A percentile compares a stretch with the other conserved stretches of the same genome.
Evolutionary conservation across 2,888 invertebrate genomes (phyloP).

Genomic region (Masnerella sp.): DNA sequence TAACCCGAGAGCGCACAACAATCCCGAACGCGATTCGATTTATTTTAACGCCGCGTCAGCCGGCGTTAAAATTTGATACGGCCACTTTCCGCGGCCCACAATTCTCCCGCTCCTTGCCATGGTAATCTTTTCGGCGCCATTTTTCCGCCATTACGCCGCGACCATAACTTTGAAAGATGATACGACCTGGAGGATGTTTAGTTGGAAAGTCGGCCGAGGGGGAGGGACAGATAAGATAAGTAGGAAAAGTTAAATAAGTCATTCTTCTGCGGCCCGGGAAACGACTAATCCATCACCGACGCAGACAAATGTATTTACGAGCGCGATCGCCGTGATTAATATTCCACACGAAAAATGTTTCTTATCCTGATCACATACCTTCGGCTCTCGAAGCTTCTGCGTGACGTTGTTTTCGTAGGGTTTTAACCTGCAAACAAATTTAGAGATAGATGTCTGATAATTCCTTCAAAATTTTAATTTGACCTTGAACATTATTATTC

Average conservation of each 20-base stretch:
- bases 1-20: slow-evolving; percentile 24
- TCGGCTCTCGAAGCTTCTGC: too few species aligned
- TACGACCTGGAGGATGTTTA: slow-evolving; percentile 22
- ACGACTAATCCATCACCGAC: slow-evolving; percentile 21
- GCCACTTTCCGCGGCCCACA: neutral
- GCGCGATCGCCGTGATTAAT: slow-evolving; percentile 23
- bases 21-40: slow-evolving; percentile 22
- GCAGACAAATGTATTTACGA: slow-evolving; percentile 32
- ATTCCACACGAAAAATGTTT: slow-evolving; percentile 1
- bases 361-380: neutral
- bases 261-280: slow-evolving; percentile 25
- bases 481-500: too few species aligned
- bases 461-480: too few species aligned
- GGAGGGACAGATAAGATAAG: slow-evolving; percentile 40
- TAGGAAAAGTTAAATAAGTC: slow-evolving; percentile 43
- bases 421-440: too few species aligned
- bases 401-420: too few species aligned
- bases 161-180: slow-evolving; percentile 34
- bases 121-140: slow-evolving; percentile 31
- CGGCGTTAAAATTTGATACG: slow-evolving; percentile 19
- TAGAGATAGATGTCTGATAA: too few species aligned
- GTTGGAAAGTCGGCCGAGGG: slow-evolving; percentile 23
- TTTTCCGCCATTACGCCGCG: slow-evolving; percentile 28
- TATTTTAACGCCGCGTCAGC: slow-evolving; percentile 22
- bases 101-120: slow-evolving; percentile 10